Evolutionary conservation across 2,888 invertebrate species (phyloP).

Genomic region (Caenorhabditis sp.): DNA sequence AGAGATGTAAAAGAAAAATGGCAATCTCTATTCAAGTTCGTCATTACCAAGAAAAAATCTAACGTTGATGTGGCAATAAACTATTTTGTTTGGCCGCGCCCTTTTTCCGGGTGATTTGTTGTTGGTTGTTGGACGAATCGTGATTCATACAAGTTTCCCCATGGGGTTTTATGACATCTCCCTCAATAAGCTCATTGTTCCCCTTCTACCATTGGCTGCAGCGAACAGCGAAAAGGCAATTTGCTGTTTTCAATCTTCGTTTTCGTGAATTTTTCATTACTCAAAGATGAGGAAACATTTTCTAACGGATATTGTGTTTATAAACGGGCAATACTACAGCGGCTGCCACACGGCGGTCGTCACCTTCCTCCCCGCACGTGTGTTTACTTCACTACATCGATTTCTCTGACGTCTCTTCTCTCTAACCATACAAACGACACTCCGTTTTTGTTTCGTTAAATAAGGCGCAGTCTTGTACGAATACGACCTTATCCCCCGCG

Average conservation of each 20-base stretch:
- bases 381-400: constrained; percentile 19
- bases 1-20: constrained; percentile 3
- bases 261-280: background rate
- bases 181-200: background rate
- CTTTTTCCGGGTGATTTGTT: constrained; percentile 29
- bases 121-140: constrained; percentile 42
- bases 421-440: constrained; percentile 24
- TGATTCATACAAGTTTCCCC: constrained; percentile 39
- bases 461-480: constrained; percentile 9
- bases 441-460: constrained; percentile 36
- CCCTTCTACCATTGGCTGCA: background rate
- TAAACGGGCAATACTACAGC: background rate
- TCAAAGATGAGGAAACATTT: background rate
- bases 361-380: constrained; percentile 29
- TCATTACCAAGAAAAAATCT: constrained; percentile 20
- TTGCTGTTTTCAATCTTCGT: background rate
- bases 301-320: background rate
- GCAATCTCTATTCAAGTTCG: constrained; percentile 22
- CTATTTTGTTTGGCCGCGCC: constrained; percentile 36
- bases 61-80: constrained; percentile 13
- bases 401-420: background rate
- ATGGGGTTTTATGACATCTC: constrained; percentile 23
- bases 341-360: constrained; percentile 14
- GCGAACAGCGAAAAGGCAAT: background rate
- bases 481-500: background rate